Evolutionary conservation across 2,113 vertebrate genomes (phyloP).

Genomic region (Camarhynchus parvulus): DNA sequence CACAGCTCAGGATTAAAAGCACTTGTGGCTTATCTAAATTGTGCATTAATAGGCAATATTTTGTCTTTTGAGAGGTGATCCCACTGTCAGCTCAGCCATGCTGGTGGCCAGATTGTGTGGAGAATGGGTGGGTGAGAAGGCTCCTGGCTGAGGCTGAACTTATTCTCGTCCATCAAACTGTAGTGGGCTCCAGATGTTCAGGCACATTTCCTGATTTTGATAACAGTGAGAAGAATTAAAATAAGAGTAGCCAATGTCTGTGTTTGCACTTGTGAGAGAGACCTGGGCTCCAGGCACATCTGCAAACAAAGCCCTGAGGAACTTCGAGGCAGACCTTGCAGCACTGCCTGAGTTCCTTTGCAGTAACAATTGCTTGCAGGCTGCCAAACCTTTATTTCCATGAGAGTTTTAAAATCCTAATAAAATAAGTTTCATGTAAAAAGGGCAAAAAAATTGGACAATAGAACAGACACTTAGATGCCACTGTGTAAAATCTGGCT

Average conservation of each 20-base stretch:
- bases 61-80: neutral
- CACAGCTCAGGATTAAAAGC: neutral
- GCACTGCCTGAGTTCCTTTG: neutral
- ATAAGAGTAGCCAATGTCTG: neutral
- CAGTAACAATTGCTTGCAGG: neutral
- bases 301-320: neutral
- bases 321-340: neutral
- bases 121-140: neutral
- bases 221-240: neutral
- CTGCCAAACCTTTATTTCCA: neutral
- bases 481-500: neutral
- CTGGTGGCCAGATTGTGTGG: neutral
- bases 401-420: neutral
- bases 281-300: neutral
- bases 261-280: neutral
- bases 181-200: neutral
- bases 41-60: neutral
- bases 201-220: rapidly evolving
- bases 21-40: neutral
- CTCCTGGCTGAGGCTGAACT: neutral
- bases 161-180: rapidly evolving
- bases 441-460: neutral
- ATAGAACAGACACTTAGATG: neutral
- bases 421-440: neutral
- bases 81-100: rapidly evolving